phyloP scores from a whole-genome alignment of 2,888 invertebrate species.

The Drosophila histrio region DNA sequence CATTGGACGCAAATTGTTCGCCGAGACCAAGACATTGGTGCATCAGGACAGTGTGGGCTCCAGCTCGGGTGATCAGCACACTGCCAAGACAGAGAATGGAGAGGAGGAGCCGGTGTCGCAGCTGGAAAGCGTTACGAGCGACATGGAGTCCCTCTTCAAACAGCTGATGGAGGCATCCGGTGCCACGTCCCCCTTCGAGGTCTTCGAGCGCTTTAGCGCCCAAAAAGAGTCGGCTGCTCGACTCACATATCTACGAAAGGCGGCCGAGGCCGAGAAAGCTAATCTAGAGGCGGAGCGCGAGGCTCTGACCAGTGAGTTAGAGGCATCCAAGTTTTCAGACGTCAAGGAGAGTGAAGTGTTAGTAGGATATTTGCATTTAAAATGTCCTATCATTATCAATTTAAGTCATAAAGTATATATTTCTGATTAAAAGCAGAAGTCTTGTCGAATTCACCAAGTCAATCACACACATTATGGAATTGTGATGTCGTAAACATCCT shows the following conservation, averaged over 20 bases:
- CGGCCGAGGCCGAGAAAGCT: slow-evolving; percentile 90
- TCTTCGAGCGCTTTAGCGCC: slow-evolving; percentile 89
- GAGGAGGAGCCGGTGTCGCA: slow-evolving; percentile 82
- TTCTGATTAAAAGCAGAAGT: too few relatives aligned
- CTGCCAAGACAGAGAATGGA: slow-evolving; percentile 81
- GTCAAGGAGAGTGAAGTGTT: slow-evolving; percentile 92
- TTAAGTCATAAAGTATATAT: too few relatives aligned
- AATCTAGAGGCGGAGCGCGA: slow-evolving; percentile 88
- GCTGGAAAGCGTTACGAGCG: slow-evolving; percentile 76
- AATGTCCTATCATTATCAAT: too few relatives aligned
- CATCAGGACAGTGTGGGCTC: slow-evolving; percentile 87
- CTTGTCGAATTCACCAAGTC: too few relatives aligned
- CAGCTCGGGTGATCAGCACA: slow-evolving; percentile 83
- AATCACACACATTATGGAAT: too few relatives aligned
- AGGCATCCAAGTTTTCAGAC: slow-evolving; percentile 91
- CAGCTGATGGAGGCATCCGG: slow-evolving; percentile 91
- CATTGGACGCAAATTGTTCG: slow-evolving; percentile 91
- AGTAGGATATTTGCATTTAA: too few relatives aligned
- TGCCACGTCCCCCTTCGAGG: slow-evolving; percentile 90
- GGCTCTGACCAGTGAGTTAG: slow-evolving; percentile 88
- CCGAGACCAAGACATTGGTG: slow-evolving; percentile 86
- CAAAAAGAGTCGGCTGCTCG: slow-evolving; percentile 90
- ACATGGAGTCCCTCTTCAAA: slow-evolving; percentile 89
- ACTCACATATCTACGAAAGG: slow-evolving; percentile 88
- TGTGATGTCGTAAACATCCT: too few relatives aligned